Evolutionary conservation across 2,797 vertebrate species (phyloP).

Genomic region (Allobates femoralis): DNA sequence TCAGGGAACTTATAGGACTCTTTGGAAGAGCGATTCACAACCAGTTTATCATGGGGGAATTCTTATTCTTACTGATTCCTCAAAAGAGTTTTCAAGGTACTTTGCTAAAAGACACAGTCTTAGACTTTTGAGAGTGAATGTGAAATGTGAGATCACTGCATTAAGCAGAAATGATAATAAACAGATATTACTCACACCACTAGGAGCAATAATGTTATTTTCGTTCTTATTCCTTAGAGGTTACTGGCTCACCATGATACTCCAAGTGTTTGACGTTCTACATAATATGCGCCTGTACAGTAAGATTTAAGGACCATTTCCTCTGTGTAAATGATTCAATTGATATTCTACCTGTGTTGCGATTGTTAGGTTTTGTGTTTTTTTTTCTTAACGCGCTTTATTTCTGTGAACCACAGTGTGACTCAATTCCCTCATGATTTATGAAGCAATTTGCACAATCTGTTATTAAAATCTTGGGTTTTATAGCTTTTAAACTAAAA

Average conservation of each 20-base stretch:
- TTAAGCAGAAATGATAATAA: neutral
- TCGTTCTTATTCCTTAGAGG: neutral
- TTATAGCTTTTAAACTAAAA: conserved; percentile 60
- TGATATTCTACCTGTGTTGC: conserved; percentile 20
- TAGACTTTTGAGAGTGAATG: neutral
- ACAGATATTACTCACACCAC: neutral
- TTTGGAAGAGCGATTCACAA: no score
- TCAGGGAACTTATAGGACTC: no score
- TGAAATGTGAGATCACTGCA: neutral
- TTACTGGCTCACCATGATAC: neutral
- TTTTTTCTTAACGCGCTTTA: conserved; percentile 26
- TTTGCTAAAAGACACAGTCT: neutral
- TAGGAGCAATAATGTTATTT: neutral
- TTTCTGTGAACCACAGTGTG: conserved; percentile 30
- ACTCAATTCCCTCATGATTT: conserved; percentile 57
- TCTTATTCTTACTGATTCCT: no score
- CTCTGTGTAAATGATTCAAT: conserved; percentile 19
- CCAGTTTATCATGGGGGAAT: no score
- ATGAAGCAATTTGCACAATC: conserved; percentile 63
- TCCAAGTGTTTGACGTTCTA: neutral
- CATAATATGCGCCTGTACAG: neutral
- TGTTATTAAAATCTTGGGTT: conserved; percentile 62
- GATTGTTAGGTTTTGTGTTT: conserved; percentile 38
- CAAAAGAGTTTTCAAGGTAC: no score
- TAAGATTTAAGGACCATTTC: neutral